Evolutionary conservation across 1,140 invertebrate genomes (phyloP), one percentile per base, ranked within the genome.

Genomic region (Microplitis mediator): DNA sequence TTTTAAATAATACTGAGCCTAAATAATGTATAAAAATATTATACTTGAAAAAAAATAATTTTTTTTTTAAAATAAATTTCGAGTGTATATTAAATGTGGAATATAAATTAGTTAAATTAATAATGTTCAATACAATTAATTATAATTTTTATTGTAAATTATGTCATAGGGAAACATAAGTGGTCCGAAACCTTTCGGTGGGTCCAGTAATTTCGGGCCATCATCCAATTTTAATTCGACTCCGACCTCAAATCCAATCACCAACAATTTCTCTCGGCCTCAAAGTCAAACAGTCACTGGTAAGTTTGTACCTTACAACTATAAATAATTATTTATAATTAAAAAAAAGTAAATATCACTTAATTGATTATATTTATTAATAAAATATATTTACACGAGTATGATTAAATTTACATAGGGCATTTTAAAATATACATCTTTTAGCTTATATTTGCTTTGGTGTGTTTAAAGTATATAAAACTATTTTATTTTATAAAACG

Each of bases 151-250:
- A 65, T 73, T 16, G 54, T 51, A 36, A 39, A 75, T 73, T 76
- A 63, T 54, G 32, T 5, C 56, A 13, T 69, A 86, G 85, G 77
- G 82, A 74, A 86, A 77, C 75, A 75, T 86, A 66, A 79, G 84
- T 39, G 90, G 89, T 23, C 91, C 91, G 34, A 91, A 91, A 79
- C 91, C 91, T 4, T 92, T 92, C 77, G 88, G 85, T 68, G 82
- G 89, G 61, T 86, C 88, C 52, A 88, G 82, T 74, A 81, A 85
- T 56, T 68, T 78, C 62, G 23, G 71, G 74, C 51, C 73, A 69
- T 75, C 78, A 62, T 78, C 80, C 58, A 84, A 80, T 73, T 80
- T 80, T 60, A 82, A 78, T 13, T 78, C 81, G 0, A 75, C 78
- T 75, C 84, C 88, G 73, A 71, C 79, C 78, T 35, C 88, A 86